phyloP scores from a whole-genome alignment of 30 jellyfish, hydroid and myxozoan species.

The Catostylus mosaicus region DNA sequence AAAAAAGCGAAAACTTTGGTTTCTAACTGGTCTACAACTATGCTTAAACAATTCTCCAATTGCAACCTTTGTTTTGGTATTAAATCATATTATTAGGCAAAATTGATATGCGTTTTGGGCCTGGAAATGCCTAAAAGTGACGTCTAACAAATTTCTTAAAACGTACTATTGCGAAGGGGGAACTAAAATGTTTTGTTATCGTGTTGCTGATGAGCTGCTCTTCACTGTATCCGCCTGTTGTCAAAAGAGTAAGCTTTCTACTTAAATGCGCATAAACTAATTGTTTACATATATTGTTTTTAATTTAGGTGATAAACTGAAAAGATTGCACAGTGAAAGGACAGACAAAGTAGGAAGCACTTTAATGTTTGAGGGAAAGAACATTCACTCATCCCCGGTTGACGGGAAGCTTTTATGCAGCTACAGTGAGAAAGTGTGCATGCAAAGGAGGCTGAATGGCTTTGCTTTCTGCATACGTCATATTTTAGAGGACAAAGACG shows the following conservation, averaged over 20 bases:
- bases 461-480: conserved; percentile 97
- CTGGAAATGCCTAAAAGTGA: too few relatives aligned
- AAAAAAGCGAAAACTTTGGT: too few relatives aligned
- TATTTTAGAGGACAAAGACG: conserved; percentile 88
- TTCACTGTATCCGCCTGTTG: neutral
- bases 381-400: conserved; percentile 92
- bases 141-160: too few relatives aligned
- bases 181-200: too few relatives aligned
- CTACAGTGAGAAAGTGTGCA: conserved; percentile 92
- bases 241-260: neutral
- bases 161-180: neutral
- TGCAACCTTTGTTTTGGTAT: too few relatives aligned
- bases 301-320: conserved; percentile 5
- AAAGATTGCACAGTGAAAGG: neutral
- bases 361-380: conserved; percentile 92
- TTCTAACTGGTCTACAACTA: too few relatives aligned
- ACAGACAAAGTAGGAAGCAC: neutral
- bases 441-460: conserved; percentile 93
- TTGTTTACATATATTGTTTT: neutral
- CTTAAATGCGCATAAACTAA: too few relatives aligned
- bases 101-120: too few relatives aligned
- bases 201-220: neutral
- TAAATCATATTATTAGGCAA: too few relatives aligned
- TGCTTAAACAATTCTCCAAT: too few relatives aligned
- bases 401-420: conserved; percentile 97